Conservation (phyloP, 2,888 invertebrate genomes). For the Hipparchia semele region DNA sequence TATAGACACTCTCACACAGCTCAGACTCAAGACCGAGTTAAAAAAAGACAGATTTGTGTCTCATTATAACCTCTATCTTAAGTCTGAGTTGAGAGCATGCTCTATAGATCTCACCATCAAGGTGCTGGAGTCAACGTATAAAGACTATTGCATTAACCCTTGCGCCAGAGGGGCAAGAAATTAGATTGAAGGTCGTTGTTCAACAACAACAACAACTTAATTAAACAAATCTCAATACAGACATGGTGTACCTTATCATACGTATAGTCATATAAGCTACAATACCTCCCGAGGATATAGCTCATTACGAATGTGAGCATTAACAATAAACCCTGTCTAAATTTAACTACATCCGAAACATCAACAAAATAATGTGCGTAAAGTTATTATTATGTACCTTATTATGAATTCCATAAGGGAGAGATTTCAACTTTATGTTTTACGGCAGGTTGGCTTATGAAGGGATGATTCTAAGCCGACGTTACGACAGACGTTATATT, state of each 20-base stretch:
- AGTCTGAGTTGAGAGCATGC: no score
- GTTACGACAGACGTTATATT: slow-evolving; percentile 16
- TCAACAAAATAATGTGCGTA: neutral
- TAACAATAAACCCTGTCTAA: slow-evolving; percentile 12
- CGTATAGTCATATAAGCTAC: neutral
- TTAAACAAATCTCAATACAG: neutral
- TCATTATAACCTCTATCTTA: no score
- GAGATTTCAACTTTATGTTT: slow-evolving; percentile 13
- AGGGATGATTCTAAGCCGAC: slow-evolving; percentile 20
- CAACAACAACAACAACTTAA: no score
- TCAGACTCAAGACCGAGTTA: no score
- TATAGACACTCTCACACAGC: no score
- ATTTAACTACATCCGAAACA: slow-evolving; percentile 13
- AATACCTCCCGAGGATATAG: neutral
- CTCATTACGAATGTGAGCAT: neutral
- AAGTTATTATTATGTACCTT: neutral
- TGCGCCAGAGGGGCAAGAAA: no score
- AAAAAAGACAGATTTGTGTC: no score
- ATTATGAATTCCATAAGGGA: slow-evolving; percentile 6
- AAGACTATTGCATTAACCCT: no score
- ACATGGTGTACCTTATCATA: neutral
- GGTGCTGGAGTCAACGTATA: no score
- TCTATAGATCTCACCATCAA: no score
- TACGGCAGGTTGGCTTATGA: slow-evolving; percentile 14
- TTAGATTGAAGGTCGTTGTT: no score